These are phyloP conservation scores for Hypomesus transpacificus DNA, from an alignment of 2,113 vertebrate species.

Conservation along the genomic window DNA sequence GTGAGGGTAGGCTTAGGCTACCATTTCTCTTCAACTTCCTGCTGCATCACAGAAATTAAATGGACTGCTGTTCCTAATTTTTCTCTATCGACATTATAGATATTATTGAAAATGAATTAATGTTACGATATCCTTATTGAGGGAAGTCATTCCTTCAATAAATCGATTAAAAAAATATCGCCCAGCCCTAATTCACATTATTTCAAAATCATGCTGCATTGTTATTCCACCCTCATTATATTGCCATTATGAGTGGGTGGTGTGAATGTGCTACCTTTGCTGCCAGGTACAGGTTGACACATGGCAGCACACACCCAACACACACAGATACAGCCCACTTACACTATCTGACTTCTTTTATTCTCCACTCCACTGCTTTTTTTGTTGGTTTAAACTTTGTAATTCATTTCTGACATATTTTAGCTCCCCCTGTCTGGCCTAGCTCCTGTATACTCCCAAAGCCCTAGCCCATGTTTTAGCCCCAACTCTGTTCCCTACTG, in stretches of 20 bases:
- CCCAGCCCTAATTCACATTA: too few species aligned
- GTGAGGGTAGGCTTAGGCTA: too few species aligned
- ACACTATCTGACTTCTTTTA: slow-evolving; percentile 26
- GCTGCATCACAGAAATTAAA: too few species aligned
- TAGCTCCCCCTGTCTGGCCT: background rate
- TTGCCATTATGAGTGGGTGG: slow-evolving; percentile 39
- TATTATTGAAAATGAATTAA: too few species aligned
- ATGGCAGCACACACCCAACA: slow-evolving; percentile 20
- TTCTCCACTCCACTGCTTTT: slow-evolving; percentile 16
- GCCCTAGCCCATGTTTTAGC: background rate
- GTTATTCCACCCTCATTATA: slow-evolving; percentile 51
- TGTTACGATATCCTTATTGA: too few species aligned
- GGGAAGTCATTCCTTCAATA: too few species aligned
- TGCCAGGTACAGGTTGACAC: slow-evolving; percentile 51
- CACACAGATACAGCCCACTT: slow-evolving; percentile 10
- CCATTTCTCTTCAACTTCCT: too few species aligned
- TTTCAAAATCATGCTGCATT: background rate
- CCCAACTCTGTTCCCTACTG: too few species aligned
- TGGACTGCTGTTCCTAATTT: too few species aligned
- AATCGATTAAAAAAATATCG: too few species aligned
- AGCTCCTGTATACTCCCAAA: background rate
- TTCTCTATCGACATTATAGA: too few species aligned
- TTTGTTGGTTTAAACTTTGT: background rate
- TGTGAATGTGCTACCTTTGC: slow-evolving; percentile 41
- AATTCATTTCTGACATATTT: background rate